phyloP scores from a whole-genome alignment of 2,888 invertebrate species.

The Oeneis ivallda region DNA sequence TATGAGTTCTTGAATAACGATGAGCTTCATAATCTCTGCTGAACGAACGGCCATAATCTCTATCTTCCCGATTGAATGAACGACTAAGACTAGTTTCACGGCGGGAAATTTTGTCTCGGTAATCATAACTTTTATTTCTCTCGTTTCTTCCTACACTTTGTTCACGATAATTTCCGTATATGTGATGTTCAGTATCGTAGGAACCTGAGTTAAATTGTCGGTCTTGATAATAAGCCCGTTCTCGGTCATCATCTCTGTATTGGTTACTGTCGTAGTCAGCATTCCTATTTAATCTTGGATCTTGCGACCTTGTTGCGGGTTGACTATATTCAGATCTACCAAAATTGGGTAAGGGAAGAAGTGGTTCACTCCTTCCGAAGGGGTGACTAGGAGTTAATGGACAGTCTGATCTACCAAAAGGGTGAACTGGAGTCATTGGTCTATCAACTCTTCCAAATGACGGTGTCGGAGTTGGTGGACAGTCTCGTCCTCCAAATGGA shows the following conservation, averaged over 20 bases:
- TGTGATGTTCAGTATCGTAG: slow-evolving; percentile 41
- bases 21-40: slow-evolving; percentile 45
- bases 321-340: slow-evolving; percentile 44
- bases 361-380: slow-evolving; percentile 55
- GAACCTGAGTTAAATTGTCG: slow-evolving; percentile 42
- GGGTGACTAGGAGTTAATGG: slow-evolving; percentile 51
- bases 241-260: slow-evolving; percentile 49
- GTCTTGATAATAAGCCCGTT: slow-evolving; percentile 52
- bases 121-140: slow-evolving; percentile 44
- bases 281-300: slow-evolving; percentile 62
- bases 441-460: slow-evolving; percentile 48
- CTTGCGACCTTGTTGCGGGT: slow-evolving; percentile 43
- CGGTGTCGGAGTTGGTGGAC: slow-evolving; percentile 46
- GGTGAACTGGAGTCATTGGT: slow-evolving; percentile 49
- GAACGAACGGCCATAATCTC: slow-evolving; percentile 34
- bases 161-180: slow-evolving; percentile 48
- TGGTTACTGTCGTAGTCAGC: slow-evolving; percentile 51
- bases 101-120: slow-evolving; percentile 42
- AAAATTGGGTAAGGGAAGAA: slow-evolving; percentile 46
- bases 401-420: slow-evolving; percentile 44
- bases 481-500: slow-evolving; percentile 42
- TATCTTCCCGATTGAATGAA: slow-evolving; percentile 40
- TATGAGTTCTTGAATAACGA: slow-evolving; percentile 41
- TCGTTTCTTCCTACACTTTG: slow-evolving; percentile 48
- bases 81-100: slow-evolving; percentile 46